Evolutionary conservation across 2,888 invertebrate species (phyloP).

Genomic region (Abrostola tripartita): DNA sequence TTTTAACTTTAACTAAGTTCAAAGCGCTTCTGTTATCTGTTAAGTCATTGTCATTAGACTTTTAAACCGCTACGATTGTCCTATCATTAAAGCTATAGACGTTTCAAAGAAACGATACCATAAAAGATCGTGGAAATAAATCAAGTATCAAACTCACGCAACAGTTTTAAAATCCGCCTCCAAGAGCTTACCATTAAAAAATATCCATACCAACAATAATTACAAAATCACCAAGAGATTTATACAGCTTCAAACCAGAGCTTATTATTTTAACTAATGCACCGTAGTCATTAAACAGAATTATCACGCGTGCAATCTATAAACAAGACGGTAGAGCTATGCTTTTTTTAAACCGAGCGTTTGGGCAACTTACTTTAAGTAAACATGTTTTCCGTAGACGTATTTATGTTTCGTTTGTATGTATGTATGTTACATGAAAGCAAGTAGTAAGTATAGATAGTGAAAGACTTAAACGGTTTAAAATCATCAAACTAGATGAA

Average conservation of each 20-base stretch:
- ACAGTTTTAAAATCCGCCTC: too few species aligned
- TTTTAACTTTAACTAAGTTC: constrained; percentile 16
- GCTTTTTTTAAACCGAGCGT: constrained; percentile 38
- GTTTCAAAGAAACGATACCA: too few species aligned
- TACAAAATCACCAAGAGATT: background rate
- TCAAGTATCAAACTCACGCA: too few species aligned
- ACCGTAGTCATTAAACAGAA: constrained; percentile 39
- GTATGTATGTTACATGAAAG: constrained; percentile 20
- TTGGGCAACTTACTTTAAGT: constrained; percentile 38
- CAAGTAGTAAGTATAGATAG: background rate
- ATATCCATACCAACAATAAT: background rate
- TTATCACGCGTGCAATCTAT: constrained; percentile 27
- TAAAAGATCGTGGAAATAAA: too few species aligned
- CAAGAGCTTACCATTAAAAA: too few species aligned
- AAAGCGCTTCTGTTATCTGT: background rate
- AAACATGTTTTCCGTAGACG: constrained; percentile 34
- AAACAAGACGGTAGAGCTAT: constrained; percentile 33
- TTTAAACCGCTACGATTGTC: too few species aligned
- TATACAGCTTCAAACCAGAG: background rate
- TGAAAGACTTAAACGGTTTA: too few species aligned
- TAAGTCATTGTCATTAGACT: too few species aligned
- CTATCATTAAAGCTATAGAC: too few species aligned
- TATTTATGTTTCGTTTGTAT: constrained; percentile 28
- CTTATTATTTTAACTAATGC: constrained; percentile 48
- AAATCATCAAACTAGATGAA: too few species aligned